Conservation (phyloP, 2,113 vertebrate genomes). For the Ciconia maguari region DNA sequence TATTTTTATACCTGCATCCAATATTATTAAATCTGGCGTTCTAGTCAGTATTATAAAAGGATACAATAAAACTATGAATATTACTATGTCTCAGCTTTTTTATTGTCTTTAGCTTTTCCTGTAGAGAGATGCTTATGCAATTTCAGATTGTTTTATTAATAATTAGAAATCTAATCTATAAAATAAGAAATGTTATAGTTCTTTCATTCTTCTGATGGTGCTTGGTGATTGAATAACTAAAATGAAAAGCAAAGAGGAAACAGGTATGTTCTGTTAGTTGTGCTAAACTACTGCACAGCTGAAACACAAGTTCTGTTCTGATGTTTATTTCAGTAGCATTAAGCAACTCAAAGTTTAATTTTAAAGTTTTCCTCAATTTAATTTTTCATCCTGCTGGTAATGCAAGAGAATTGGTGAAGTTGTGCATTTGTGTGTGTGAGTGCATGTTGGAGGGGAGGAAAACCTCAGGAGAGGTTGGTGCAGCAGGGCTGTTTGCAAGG, state of each 20-base stretch:
- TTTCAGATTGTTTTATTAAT: neutral
- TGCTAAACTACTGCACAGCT: neutral
- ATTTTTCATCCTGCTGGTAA: neutral
- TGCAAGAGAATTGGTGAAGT: neutral
- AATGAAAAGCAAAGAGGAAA: neutral
- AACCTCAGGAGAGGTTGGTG: neutral
- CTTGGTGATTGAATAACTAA: neutral
- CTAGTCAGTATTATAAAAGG: slow-evolving; percentile 77
- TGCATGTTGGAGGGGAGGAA: neutral
- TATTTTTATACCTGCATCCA: slow-evolving; percentile 81
- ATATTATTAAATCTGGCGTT: slow-evolving; percentile 79
- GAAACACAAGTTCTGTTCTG: neutral
- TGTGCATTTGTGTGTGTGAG: fast-evolving
- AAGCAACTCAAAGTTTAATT: neutral
- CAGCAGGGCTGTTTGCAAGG: neutral
- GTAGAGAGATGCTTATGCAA: neutral
- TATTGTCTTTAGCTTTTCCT: neutral
- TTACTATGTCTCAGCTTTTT: slow-evolving; percentile 21
- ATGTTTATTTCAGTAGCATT: neutral
- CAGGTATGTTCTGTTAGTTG: neutral
- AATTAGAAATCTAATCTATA: neutral
- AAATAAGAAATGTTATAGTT: neutral
- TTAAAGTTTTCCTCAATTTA: neutral
- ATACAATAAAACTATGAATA: slow-evolving; percentile 77
- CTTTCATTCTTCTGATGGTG: neutral